Evolutionary conservation across 2,797 vertebrate species (phyloP).

Genomic region (Pseudocheirus occidentalis): DNA sequence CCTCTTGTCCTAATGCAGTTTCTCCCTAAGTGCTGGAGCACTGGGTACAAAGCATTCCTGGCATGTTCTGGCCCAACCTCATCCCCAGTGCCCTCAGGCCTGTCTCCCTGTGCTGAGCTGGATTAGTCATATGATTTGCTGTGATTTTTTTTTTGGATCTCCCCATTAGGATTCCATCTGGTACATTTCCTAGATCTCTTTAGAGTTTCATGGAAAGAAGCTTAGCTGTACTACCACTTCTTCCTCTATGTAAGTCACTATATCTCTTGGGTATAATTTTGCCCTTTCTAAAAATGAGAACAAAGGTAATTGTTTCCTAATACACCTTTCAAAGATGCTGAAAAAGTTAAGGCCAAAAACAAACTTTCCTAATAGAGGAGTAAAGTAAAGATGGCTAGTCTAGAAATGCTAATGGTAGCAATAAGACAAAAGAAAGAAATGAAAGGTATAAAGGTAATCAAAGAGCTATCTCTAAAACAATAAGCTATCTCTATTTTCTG

Average conservation of each 20-base stretch:
- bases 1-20: not conserved
- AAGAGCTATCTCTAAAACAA: not conserved
- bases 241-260: not conserved
- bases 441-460: not conserved
- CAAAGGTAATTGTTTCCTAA: not conserved
- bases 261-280: not conserved
- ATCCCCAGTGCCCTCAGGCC: not conserved
- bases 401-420: not conserved
- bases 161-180: not conserved
- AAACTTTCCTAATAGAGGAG: not conserved
- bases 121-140: not conserved
- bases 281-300: not conserved
- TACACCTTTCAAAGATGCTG: not conserved
- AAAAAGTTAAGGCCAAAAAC: not conserved
- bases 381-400: not conserved
- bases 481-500: not conserved
- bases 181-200: not conserved
- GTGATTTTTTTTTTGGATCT: not conserved
- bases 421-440: not conserved
- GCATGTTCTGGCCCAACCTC: not conserved
- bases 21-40: not conserved
- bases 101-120: not conserved
- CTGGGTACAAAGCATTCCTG: not conserved
- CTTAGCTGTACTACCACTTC: not conserved
- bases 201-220: not conserved